Evolutionary conservation across 1,140 invertebrate genomes (phyloP).

Genomic region (Bombus terrestris): DNA sequence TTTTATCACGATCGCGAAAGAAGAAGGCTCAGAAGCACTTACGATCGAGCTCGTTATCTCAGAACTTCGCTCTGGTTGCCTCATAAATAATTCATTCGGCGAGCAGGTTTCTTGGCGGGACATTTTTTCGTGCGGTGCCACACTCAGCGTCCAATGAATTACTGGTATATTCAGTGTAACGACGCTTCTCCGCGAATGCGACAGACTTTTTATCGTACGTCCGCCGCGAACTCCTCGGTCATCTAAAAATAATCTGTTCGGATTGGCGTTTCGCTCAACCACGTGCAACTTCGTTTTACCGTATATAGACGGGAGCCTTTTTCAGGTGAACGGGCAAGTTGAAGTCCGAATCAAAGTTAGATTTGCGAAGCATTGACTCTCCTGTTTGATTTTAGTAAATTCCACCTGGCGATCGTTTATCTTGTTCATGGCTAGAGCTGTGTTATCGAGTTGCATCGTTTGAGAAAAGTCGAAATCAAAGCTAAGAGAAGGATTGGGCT

Average conservation of each 20-base stretch:
- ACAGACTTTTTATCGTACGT: neutral
- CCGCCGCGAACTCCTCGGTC: neutral
- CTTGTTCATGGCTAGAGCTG: too few relatives aligned
- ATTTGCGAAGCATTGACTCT: too few relatives aligned
- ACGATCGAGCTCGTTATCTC: slow-evolving; percentile 50
- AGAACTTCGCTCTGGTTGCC: slow-evolving; percentile 15
- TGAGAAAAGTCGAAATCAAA: too few relatives aligned
- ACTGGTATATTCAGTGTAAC: slow-evolving; percentile 11
- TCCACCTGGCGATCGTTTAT: too few relatives aligned
- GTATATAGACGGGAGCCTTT: too few relatives aligned
- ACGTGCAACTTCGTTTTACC: neutral
- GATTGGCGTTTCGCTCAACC: neutral
- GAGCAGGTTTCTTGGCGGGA: slow-evolving; percentile 5
- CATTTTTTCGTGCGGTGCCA: neutral
- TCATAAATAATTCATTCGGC: slow-evolving; percentile 54
- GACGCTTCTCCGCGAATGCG: neutral
- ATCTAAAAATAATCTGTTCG: slow-evolving; percentile 33
- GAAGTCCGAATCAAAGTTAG: too few relatives aligned
- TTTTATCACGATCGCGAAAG: slow-evolving; percentile 3
- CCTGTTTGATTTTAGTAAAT: too few relatives aligned
- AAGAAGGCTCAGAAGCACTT: slow-evolving; percentile 28
- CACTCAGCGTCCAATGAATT: slow-evolving; percentile 2
- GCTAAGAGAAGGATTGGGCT: too few relatives aligned
- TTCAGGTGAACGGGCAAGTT: too few relatives aligned
- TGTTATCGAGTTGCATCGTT: too few relatives aligned